phyloP scores from a whole-genome alignment of 2,797 vertebrate species.

The Ambastaia sidthimunki region DNA sequence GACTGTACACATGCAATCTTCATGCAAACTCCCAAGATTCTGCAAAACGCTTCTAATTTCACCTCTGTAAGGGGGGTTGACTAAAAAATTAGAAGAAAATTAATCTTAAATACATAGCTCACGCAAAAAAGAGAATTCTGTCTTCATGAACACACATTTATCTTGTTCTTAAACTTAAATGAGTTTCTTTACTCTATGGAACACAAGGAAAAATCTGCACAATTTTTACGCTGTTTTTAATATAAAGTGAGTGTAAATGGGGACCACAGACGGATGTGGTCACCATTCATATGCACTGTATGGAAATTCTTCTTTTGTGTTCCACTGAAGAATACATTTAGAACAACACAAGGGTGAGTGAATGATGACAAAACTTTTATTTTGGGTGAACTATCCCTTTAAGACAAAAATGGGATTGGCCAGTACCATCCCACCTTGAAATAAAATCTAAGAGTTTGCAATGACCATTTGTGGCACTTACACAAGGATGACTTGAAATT shows the following conservation, averaged over 20 bases:
- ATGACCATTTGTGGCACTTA: not conserved
- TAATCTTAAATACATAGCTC: not conserved
- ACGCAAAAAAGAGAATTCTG: conserved; percentile 5
- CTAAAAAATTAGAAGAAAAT: not conserved
- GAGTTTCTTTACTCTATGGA: too few species aligned
- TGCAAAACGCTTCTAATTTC: conserved; percentile 20
- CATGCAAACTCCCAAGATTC: conserved; percentile 35
- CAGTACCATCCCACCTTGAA: not conserved
- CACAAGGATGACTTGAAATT: not conserved
- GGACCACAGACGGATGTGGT: not conserved
- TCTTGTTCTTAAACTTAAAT: not conserved
- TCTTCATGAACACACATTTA: not conserved
- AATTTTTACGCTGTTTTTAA: too few species aligned
- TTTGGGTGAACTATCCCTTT: not conserved
- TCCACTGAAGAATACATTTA: not conserved
- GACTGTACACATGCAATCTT: conserved; percentile 35
- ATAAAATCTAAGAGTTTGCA: not conserved
- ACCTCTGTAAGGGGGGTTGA: not conserved
- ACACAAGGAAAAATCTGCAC: too few species aligned
- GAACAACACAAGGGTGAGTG: not conserved
- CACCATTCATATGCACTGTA: not conserved
- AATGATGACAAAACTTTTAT: not conserved
- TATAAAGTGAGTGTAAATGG: not conserved
- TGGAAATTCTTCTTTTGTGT: not conserved
- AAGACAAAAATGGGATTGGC: not conserved